phyloP scores from a whole-genome alignment of 2,797 vertebrate genomes.

The Cephalopachus bancanus region DNA sequence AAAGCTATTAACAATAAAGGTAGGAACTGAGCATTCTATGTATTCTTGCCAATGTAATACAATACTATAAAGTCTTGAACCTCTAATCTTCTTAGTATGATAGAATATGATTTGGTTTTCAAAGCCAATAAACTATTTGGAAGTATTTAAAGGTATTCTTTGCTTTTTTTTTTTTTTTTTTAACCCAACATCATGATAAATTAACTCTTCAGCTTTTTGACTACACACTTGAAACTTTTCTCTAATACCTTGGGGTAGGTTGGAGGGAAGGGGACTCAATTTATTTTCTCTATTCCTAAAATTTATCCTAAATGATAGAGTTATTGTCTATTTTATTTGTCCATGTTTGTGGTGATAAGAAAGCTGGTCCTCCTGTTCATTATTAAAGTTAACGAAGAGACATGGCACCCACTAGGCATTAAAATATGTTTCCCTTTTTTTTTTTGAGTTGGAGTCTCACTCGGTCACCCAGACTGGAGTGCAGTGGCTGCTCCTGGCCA shows the following conservation, averaged over 20 bases:
- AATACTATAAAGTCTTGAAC: constrained; percentile 82
- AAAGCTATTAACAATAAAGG: constrained; percentile 88
- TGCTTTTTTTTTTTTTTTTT: constrained; percentile 63
- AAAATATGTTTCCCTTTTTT: constrained; percentile 28
- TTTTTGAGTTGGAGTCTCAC: too few species aligned
- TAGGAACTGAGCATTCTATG: constrained; percentile 84
- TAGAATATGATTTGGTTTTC: constrained; percentile 87
- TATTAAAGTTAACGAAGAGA: neutral
- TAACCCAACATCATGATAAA: constrained; percentile 80
- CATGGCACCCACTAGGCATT: neutral
- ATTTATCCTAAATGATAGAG: constrained; percentile 41
- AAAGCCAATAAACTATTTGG: constrained; percentile 85
- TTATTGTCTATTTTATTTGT: constrained; percentile 45
- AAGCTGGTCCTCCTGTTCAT: neutral
- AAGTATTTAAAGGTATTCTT: constrained; percentile 82
- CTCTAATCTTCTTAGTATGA: constrained; percentile 86
- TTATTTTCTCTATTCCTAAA: constrained; percentile 41
- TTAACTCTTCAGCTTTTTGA: constrained; percentile 83
- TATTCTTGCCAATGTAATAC: constrained; percentile 83
- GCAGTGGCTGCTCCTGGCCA: too few species aligned
- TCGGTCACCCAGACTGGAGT: too few species aligned
- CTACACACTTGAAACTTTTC: constrained; percentile 79
- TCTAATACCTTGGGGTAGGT: constrained; percentile 4
- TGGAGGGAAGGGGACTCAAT: neutral
- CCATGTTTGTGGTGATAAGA: neutral